Evolutionary conservation across 2,888 invertebrate species (phyloP), one percentile per base, ranked within the genome.

Genomic region (Tuta absoluta): DNA sequence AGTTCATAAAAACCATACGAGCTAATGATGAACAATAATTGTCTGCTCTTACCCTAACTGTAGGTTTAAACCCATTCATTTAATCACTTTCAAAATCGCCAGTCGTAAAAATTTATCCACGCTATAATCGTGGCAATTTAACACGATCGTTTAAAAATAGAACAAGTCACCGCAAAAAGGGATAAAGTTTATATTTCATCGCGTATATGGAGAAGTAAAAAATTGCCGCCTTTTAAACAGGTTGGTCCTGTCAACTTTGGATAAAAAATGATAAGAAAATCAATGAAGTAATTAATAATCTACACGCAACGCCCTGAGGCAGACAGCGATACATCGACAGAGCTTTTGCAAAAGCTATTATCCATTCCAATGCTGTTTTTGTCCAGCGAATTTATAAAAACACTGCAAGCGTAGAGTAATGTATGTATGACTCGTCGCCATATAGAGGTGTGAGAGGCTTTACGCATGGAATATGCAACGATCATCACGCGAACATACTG

Each of bases 251-350:
- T 66, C 67, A 63, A 63, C 41, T 67, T 67, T 41, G 58, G 65
- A 67, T 70, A 75, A 62, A 74, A 73, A 70, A 66, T 65, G 63
- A 64, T 63, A 62, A 68, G 70, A 73, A 75, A 84, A 78, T 81
- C 82, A 84, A 84, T 83, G 78, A 84, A 79, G 78, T 81, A 73
- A 82, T 84, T 82, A 82, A 78, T 81, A 84, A 77, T 75, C 77
- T 64, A 68, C 76, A 79, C 79, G 76, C 76, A 74, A 74, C 62
- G 65, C 70, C 65, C 49, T 62, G 23, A 66, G 61, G 65, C 67
- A 48, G 62, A 68, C 66, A 48, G 62, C 67, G 64, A 65, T 28
- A 69, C 67, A 68, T 67, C 62, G 33, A 33, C 21, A 41, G 41
- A 37, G 5, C 59, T 41, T 59, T 41, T 14, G 41, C 23, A 56